Percentiles rank a stretch among this genome's conserved stretches.
Evolutionary conservation across 2,113 vertebrate species (phyloP).

Genomic region (Caranx melampygus): DNA sequence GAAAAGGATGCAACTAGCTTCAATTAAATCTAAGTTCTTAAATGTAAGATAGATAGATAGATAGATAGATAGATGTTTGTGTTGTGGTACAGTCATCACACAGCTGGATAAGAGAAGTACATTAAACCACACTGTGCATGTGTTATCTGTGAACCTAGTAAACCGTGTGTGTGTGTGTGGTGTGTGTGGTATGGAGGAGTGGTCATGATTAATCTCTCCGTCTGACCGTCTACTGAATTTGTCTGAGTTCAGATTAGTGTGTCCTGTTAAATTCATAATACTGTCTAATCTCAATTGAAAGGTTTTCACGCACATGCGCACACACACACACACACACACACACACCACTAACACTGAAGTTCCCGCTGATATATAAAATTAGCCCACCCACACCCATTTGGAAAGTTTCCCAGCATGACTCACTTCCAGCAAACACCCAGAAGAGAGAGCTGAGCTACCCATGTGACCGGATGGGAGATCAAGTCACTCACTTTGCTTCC

Average conservation of each 20-base stretch:
- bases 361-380: no score
- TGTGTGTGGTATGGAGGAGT: background rate
- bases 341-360: background rate
- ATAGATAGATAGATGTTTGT: no score
- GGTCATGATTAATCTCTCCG: conserved; percentile 37
- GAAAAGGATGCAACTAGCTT: no score
- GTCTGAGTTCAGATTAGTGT: conserved; percentile 20
- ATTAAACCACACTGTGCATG: background rate
- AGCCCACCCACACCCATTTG: background rate
- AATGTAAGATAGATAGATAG: no score
- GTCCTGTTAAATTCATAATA: conserved; percentile 52
- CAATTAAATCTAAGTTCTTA: no score
- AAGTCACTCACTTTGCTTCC: background rate
- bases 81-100: no score
- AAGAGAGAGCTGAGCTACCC: conserved; percentile 40
- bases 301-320: background rate
- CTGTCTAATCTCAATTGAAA: conserved; percentile 55
- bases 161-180: background rate
- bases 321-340: conserved; percentile 14
- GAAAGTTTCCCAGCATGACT: conserved; percentile 42
- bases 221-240: conserved; percentile 25
- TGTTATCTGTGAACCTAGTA: background rate
- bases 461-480: conserved; percentile 19
- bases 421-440: conserved; percentile 31
- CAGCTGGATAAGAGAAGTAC: background rate